Base-by-base conservation (phyloP, 2,888 invertebrate species). In the Cremastinae sp. region DNA sequence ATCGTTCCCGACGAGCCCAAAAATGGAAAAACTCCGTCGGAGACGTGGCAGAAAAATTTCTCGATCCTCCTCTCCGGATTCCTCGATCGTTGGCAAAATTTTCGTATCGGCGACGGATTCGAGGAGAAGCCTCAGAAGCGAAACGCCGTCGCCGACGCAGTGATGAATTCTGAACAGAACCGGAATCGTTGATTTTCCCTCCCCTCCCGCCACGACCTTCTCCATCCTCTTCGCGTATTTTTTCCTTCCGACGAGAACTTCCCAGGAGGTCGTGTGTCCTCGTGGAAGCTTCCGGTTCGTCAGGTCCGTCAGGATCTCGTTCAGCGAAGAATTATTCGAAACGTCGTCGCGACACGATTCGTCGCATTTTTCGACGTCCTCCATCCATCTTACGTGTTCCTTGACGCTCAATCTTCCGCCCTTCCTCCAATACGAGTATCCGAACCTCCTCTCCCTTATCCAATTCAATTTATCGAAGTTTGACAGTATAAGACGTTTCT, bases 81-180 rank as follows among this genome's bases (percentile, higher is more conserved):
- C 12, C 5, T 41, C 36, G 2, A 38, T n/a, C 2, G 43, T 65
- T 1, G 0, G 45, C 9, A 16, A 10, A 36, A 8, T 49, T 10
- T 64, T 81, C 51, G 87, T 82, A 79, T 92, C 92, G 5, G 91
- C 90, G 53, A 92, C 86, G 0, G 88, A 86, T 79, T 91, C 89
- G 73, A 91, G 86, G 10, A 92, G 84, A 71, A 92, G 85, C 66
- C 91, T 89, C 43, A 92, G 84, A 8, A 93, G 83, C 2, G 92
- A 90, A 0, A 91, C 90, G 0, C 92, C 92, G 80, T 92, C 92
- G 0, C 92, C 92, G 0, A 92, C 82, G 3, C 91, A 89, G 84
- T 92, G 92, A 83, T 93, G 92, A 64, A 92, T 88, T 73, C 92
- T 90, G 78, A 92, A 91, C 69, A 92, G 82, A 36, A 92, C 85